Evolutionary conservation across 2,113 vertebrate species (phyloP), one percentile per base, ranked within the genome.

Genomic region (Callithrix jacchus): DNA sequence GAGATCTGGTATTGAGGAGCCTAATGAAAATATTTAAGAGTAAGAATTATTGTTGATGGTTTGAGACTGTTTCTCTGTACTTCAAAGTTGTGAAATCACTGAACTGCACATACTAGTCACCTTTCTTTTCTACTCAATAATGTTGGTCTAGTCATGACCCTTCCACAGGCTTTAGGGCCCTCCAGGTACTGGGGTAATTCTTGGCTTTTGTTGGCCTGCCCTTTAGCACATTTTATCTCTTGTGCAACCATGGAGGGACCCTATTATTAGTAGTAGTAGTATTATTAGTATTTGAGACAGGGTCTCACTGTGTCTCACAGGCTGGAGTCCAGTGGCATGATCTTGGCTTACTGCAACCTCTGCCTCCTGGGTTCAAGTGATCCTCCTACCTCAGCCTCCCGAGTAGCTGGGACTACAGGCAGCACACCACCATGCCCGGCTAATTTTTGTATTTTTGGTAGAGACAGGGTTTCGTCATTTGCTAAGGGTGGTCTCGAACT

Each of bases 1-100:
- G 35, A 9, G 30, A 32, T 86, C 68, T 93, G n/a, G 30, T 89
- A 83, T 76, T 85, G 35, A 87, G 77, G 32, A 93, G 6, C 30
- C 64, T 81, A 82, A 23, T 30, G 25, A 94, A 35, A 96, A 79
- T 94, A 77, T 83, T 87, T 61, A 95, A 88, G 89, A 92, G n/a
- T 88, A 23, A 18, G 23, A 87, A 58, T 95, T 96, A 18, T 54
- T 89, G 5, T 64, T 79, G 49, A 74, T 94, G 47, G 23, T 3
- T 82, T 83, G 52, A 87, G 54, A 76, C n/a, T 95, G 47, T 42
- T 87, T 94, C 76, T 87, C 0, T 54, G 73, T 56, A 66, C 27
- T 70, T 85, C 64, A 32, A 30, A 85, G 6, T 71, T 89, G 37
- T 93, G 49, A 68, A 82, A n/a, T 80, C 89, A 89, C 25, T 84